These are phyloP conservation scores for Rallus limicola DNA, from an alignment of 2,113 vertebrate species.

Conservation along the genomic window DNA sequence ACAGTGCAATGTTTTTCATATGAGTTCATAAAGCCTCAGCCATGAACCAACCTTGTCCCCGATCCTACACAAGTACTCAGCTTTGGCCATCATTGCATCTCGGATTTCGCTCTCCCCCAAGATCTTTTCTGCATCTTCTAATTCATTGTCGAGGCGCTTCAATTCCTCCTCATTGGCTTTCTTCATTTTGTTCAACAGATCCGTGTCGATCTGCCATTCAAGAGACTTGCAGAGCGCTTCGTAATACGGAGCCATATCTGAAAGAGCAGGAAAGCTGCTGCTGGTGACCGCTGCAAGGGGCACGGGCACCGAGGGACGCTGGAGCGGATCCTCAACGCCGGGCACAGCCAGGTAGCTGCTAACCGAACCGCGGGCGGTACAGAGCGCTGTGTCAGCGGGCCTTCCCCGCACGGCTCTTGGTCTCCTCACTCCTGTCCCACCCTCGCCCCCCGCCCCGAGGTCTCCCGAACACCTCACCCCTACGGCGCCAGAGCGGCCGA, in stretches of 20 bases:
- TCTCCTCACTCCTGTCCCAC: background rate
- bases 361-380: no score
- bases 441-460: background rate
- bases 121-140: slow-evolving; percentile 95
- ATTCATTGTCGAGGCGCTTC: slow-evolving; percentile 87
- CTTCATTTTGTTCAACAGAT: slow-evolving; percentile 92
- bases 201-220: slow-evolving; percentile 88
- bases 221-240: slow-evolving; percentile 93
- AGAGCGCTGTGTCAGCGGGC: no score
- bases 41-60: slow-evolving; percentile 88
- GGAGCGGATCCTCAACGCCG: accelerated
- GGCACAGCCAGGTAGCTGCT: background rate
- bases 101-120: slow-evolving; percentile 95
- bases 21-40: background rate
- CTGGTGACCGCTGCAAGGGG: accelerated
- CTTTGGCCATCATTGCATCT: slow-evolving; percentile 96
- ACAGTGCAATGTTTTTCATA: background rate
- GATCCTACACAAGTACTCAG: slow-evolving; percentile 94
- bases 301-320: background rate
- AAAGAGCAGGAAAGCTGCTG: background rate
- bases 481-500: accelerated
- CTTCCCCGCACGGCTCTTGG: no score
- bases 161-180: slow-evolving; percentile 94
- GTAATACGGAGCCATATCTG: slow-evolving; percentile 96
- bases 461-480: no score